phyloP scores from a whole-genome alignment of 2,888 invertebrate genomes.

The Clistopyga incitator region DNA sequence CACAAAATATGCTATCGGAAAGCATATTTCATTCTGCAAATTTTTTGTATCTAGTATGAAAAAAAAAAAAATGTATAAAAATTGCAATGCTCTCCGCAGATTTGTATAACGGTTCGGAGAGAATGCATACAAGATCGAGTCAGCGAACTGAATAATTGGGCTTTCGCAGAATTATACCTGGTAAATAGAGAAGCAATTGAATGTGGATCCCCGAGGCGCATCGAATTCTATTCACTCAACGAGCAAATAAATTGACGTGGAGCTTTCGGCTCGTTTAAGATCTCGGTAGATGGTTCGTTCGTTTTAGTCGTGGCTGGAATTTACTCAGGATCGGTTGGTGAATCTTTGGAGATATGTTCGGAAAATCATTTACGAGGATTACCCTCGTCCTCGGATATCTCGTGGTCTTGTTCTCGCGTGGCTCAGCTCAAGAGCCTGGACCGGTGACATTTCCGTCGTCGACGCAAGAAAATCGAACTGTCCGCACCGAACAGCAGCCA shows the following conservation, averaged over 20 bases:
- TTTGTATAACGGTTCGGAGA: constrained; percentile 30
- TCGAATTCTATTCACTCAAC: constrained; percentile 48
- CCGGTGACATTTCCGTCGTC: constrained; percentile 53
- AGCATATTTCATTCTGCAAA: not conserved
- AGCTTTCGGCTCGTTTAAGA: constrained; percentile 40
- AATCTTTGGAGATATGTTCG: constrained; percentile 28
- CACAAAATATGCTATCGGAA: not conserved
- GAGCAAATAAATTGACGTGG: constrained; percentile 40
- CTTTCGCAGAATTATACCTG: constrained; percentile 71
- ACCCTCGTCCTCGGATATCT: constrained; percentile 26
- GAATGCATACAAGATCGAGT: constrained; percentile 45
- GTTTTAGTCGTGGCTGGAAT: constrained; percentile 45
- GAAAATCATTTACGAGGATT: constrained; percentile 26
- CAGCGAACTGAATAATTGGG: constrained; percentile 79
- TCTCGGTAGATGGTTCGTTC: not conserved
- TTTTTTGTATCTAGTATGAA: not conserved
- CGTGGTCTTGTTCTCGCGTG: constrained; percentile 30
- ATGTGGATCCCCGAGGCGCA: constrained; percentile 47
- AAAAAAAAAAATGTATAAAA: constrained; percentile 1
- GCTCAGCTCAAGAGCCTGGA: constrained; percentile 42
- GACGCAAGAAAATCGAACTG: constrained; percentile 62
- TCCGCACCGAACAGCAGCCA: constrained; percentile 49
- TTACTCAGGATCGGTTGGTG: constrained; percentile 11
- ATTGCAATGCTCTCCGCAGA: not conserved
- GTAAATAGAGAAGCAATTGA: constrained; percentile 50